These are phyloP conservation scores for Sylvia atricapilla DNA, from an alignment of 2,113 vertebrate species.

Conservation along the genomic window DNA sequence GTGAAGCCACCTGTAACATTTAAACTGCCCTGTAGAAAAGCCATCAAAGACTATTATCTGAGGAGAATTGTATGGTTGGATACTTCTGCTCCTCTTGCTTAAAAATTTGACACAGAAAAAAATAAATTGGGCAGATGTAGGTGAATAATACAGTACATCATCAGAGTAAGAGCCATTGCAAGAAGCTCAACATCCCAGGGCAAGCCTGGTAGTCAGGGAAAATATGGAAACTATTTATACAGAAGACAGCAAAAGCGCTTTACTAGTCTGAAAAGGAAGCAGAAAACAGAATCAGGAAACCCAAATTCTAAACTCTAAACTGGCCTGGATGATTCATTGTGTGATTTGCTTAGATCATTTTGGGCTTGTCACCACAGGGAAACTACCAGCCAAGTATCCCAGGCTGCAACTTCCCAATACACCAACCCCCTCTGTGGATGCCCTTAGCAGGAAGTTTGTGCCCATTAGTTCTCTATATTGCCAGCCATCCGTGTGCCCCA, in stretches of 20 bases:
- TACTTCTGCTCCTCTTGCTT: background rate
- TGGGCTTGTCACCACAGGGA: background rate
- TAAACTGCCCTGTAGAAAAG: background rate
- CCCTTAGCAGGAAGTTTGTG: background rate
- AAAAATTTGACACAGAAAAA: background rate
- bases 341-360: background rate
- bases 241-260: background rate
- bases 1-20: background rate
- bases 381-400: background rate
- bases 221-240: background rate
- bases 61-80: background rate
- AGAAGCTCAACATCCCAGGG: background rate
- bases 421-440: background rate
- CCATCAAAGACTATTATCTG: background rate
- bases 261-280: background rate
- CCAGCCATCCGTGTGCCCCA: background rate
- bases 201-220: background rate
- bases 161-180: background rate
- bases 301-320: background rate
- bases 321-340: background rate
- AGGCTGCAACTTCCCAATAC: background rate
- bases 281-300: background rate
- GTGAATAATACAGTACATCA: background rate
- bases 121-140: background rate
- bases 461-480: background rate